Evolutionary conservation across 2,888 invertebrate species (phyloP).

Genomic region (Brachylomia viminalis): DNA sequence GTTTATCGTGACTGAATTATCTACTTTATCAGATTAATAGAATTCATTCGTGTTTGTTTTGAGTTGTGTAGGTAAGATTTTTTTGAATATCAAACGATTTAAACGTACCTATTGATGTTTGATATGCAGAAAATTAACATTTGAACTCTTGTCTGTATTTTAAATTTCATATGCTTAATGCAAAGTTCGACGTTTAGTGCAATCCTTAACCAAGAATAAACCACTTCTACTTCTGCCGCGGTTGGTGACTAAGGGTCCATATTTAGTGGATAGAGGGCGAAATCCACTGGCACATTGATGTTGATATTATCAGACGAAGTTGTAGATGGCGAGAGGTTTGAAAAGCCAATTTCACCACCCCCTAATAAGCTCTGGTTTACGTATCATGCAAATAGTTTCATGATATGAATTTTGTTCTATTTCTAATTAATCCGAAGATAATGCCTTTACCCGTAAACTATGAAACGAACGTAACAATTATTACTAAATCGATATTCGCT

Average conservation of each 20-base stretch:
- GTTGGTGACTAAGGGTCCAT: background rate
- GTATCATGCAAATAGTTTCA: background rate
- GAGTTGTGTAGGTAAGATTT: background rate
- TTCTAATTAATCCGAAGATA: background rate
- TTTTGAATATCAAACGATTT: background rate
- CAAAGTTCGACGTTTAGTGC: conserved; percentile 7
- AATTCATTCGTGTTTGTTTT: conserved; percentile 8
- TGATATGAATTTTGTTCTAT: background rate
- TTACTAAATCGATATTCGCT: background rate
- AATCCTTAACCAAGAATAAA: background rate
- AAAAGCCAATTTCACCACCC: background rate
- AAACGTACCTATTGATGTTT: background rate
- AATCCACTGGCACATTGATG: background rate
- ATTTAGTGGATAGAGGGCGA: background rate
- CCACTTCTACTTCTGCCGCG: background rate
- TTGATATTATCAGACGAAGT: background rate
- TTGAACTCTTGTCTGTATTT: conserved; percentile 5
- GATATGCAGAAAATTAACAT: background rate
- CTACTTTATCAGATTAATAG: conserved; percentile 26
- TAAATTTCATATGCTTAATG: conserved; percentile 29
- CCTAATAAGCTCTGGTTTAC: too few relatives aligned
- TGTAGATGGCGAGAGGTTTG: too few relatives aligned
- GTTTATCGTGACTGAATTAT: conserved; percentile 34
- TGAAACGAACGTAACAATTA: too few relatives aligned
- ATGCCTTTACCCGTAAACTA: too few relatives aligned